These are phyloP conservation scores for Orthonyx spaldingii DNA, from an alignment of 2,113 vertebrate species.

Conservation along the genomic window DNA sequence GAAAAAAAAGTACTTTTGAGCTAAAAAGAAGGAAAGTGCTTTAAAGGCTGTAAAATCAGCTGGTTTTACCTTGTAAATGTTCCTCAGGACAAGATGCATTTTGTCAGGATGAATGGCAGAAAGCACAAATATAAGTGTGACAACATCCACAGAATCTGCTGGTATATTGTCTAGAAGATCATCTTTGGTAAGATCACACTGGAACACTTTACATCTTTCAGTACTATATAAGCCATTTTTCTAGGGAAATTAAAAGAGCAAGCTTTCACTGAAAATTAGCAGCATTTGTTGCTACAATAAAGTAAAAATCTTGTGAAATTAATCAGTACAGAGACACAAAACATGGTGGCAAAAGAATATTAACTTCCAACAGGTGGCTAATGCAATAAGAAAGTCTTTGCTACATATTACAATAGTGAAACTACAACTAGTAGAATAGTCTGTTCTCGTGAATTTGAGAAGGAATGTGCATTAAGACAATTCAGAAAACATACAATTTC, in stretches of 20 bases:
- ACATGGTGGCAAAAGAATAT: background rate
- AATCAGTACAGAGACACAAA: background rate
- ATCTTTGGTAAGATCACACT: conserved; percentile 92
- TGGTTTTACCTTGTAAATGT: conserved; percentile 81
- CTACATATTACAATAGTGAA: background rate
- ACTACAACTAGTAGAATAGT: background rate
- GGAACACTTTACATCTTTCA: conserved; percentile 86
- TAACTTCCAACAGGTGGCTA: background rate
- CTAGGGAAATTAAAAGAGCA: conserved; percentile 64
- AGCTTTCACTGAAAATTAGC: background rate
- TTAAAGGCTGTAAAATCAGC: background rate
- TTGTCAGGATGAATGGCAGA: conserved; percentile 94
- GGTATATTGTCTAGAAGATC: conserved; percentile 80
- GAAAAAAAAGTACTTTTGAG: background rate
- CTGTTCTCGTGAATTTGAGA: background rate
- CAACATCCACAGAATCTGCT: conserved; percentile 80
- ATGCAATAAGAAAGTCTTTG: background rate
- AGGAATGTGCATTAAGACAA: background rate
- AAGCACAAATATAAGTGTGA: conserved; percentile 90
- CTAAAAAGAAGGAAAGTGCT: background rate
- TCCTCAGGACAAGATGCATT: conserved; percentile 85
- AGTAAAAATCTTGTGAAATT: background rate
- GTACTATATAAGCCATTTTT: conserved; percentile 81
- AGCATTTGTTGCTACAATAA: background rate
- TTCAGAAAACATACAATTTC: background rate